Base-by-base conservation (phyloP, 1,140 invertebrate genomes). In the Micrasema minimum region DNA sequence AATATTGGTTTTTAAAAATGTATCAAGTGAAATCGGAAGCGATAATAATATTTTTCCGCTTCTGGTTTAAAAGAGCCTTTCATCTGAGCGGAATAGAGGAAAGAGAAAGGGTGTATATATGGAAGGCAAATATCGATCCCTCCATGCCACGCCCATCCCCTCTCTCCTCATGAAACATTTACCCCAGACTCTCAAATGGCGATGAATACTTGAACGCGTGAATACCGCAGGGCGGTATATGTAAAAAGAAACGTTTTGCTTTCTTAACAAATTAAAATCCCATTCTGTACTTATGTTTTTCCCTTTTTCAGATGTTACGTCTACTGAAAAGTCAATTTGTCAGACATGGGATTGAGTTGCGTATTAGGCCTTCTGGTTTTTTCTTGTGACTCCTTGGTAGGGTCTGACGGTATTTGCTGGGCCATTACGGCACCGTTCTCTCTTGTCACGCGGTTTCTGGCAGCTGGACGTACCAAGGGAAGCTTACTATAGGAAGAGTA, bases 41-140 rank as follows among this genome's bases (percentile, higher is more conserved):
- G 53, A 37, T 31, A 57, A 35, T n/a, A 57, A 57, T 38, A 37
- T 35, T 57, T n/a, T 16, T 14, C 11, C 14, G 16, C 23, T 46
- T 22, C 59, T 64, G 41, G n/a, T 46, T 64, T 26, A 31, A 22
- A 38, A 31, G 20, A 64, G 59, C 20, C 43, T 64, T 64, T 64
- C 26, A 64, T 64, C 59, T 64, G 59, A 6, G 41, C 22, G 46
- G 48, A 26, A 12, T 26, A 16, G 45, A 53, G 35, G 46, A 51
- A 22, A 23, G 64, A 20, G 35, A 46, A 51, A n/a, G 31, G 45
- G 46, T 38, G 48, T 16, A 31, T 2, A 7, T 31, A 53, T 45
- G 64, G 61, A 26, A 53, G 45, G 64, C 31, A 16, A 53, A 38
- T 66, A 66, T 66, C 64, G 64, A 66, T 66, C 62, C 45, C 46